Evolutionary conservation across 1,140 invertebrate species (phyloP).

Genomic region (Brachionus angularis): DNA sequence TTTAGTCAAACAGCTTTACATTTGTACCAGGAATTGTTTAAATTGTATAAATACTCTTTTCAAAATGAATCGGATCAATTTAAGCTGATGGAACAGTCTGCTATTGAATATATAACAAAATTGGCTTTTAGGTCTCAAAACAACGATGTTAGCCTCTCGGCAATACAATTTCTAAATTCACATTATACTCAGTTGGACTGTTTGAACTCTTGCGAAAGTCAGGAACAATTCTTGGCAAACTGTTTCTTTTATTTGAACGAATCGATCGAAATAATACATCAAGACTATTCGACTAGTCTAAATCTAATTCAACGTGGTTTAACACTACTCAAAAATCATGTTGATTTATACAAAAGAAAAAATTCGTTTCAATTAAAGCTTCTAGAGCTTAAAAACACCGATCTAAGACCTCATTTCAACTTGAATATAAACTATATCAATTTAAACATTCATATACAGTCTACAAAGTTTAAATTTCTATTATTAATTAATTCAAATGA

Average conservation of each 20-base stretch:
- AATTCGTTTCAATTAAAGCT: conserved; percentile 58
- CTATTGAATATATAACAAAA: conserved; percentile 10
- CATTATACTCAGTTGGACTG: no score
- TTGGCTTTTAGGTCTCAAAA: conserved; percentile 11
- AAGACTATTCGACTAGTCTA: conserved; percentile 67
- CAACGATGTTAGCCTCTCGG: conserved; percentile 25
- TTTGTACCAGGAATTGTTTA: conserved; percentile 77
- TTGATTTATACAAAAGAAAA: conserved; percentile 81
- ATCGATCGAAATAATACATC: neutral
- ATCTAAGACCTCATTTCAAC: no score
- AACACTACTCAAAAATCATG: conserved; percentile 78
- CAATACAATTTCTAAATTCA: conserved; percentile 22
- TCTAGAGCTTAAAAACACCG: conserved; percentile 71
- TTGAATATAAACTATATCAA: no score
- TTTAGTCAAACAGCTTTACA: conserved; percentile 79
- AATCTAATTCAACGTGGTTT: conserved; percentile 82
- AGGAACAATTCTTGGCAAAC: conserved; percentile 66
- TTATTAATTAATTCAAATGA: conserved; percentile 69
- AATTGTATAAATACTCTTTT: conserved; percentile 13
- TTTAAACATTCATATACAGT: conserved; percentile 64
- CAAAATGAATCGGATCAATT: neutral
- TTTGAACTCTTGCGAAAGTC: no score
- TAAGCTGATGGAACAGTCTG: conserved; percentile 23
- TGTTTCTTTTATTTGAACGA: conserved; percentile 19
- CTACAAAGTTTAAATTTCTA: conserved; percentile 48